Conservation (phyloP, 2,797 vertebrate genomes). For the Poecilia velifera region DNA sequence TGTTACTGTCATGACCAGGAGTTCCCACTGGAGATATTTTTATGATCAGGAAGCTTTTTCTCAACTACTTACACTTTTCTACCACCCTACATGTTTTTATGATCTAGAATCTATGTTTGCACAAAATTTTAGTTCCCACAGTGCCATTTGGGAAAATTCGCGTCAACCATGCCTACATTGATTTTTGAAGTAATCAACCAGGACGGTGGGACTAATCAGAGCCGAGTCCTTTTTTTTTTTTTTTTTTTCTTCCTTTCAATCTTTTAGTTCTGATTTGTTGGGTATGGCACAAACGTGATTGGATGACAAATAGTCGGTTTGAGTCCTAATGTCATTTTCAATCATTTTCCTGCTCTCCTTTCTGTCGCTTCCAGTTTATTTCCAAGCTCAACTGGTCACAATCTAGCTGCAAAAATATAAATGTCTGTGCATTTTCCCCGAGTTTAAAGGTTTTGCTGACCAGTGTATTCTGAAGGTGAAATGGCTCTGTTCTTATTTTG, state of each 20-base stretch:
- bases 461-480: neutral
- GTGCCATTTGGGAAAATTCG: neutral
- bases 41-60: neutral
- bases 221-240: neutral
- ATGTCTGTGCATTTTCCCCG: neutral
- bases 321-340: neutral
- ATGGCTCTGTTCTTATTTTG: neutral
- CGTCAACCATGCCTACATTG: neutral
- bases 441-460: neutral
- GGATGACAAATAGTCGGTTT: neutral
- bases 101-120: neutral
- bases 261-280: neutral
- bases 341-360: neutral
- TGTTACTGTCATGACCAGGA: neutral
- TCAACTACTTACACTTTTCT: neutral
- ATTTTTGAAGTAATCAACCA: neutral
- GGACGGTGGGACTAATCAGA: neutral
- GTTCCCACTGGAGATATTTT: neutral
- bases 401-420: neutral
- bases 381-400: neutral
- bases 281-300: neutral
- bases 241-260: neutral
- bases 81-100: neutral
- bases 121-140: neutral
- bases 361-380: neutral